Percentiles rank a stretch among this genome's conserved stretches.
These are phyloP conservation scores for Nipponacmea schrenckii DNA, from an alignment of 2,888 invertebrate species.

Conservation along the genomic window DNA sequence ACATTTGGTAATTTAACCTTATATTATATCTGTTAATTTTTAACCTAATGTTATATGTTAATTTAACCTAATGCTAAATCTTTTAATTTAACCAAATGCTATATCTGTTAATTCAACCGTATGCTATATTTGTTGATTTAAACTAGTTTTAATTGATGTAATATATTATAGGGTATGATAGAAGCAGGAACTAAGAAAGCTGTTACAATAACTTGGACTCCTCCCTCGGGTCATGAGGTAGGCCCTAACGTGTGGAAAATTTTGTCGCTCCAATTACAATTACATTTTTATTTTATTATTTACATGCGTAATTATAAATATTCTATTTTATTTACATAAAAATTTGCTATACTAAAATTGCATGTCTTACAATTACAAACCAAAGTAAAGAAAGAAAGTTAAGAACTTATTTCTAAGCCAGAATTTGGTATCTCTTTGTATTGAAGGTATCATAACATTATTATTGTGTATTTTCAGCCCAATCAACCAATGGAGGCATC, in stretches of 20 bases:
- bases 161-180: slow-evolving; percentile 59
- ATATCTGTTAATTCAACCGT: no score
- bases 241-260: no score
- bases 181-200: slow-evolving; percentile 64
- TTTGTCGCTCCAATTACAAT: background rate
- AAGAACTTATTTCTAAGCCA: no score
- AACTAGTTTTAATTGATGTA: background rate
- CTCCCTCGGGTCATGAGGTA: slow-evolving; percentile 65
- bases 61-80: no score
- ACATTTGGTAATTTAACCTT: no score
- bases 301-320: background rate
- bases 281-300: background rate
- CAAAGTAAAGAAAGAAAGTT: background rate
- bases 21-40: no score
- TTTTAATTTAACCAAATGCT: no score
- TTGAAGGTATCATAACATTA: no score
- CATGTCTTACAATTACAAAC: background rate
- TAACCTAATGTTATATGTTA: no score
- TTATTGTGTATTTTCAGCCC: slow-evolving; percentile 47
- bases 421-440: no score
- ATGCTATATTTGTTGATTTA: no score
- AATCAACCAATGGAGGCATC: slow-evolving; percentile 54
- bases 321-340: background rate
- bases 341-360: background rate
- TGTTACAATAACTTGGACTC: slow-evolving; percentile 65